Conservation (phyloP, 2,797 vertebrate genomes). For the Microctenopoma steveboyesi region DNA sequence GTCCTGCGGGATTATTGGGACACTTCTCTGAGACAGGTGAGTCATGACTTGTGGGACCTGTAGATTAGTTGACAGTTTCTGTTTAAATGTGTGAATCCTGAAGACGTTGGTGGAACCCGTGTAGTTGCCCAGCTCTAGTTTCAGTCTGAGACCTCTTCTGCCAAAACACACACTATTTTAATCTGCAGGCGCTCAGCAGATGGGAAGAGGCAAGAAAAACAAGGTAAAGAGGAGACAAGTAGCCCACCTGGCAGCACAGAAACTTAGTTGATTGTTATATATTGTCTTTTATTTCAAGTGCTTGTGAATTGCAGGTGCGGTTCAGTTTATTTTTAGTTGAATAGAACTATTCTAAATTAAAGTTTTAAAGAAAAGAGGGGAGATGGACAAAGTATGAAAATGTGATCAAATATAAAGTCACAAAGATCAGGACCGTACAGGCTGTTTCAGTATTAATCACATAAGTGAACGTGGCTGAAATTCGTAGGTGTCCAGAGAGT, state of each 20-base stretch:
- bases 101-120: background rate
- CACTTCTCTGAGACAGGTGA: background rate
- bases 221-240: slow-evolving; percentile 35
- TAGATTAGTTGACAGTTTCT: too few relatives aligned
- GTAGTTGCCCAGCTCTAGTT: slow-evolving; percentile 27
- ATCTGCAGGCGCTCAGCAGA: slow-evolving; percentile 14
- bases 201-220: background rate
- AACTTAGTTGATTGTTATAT: background rate
- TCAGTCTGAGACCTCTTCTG: slow-evolving; percentile 19
- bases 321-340: background rate
- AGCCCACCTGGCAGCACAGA: background rate
- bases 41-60: too few relatives aligned
- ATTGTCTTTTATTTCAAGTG: too few relatives aligned
- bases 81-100: too few relatives aligned
- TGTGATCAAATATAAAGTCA: too few relatives aligned
- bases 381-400: too few relatives aligned
- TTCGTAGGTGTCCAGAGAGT: too few relatives aligned
- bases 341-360: too few relatives aligned
- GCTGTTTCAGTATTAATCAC: too few relatives aligned
- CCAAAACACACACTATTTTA: slow-evolving; percentile 5
- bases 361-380: too few relatives aligned
- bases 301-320: background rate
- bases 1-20: background rate
- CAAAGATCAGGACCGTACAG: too few relatives aligned
- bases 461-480: too few relatives aligned